Percentiles rank a stretch among this genome's conserved stretches.
Evolutionary conservation across 2,113 vertebrate genomes (phyloP).

Genomic region (Zosterops pallidus): DNA sequence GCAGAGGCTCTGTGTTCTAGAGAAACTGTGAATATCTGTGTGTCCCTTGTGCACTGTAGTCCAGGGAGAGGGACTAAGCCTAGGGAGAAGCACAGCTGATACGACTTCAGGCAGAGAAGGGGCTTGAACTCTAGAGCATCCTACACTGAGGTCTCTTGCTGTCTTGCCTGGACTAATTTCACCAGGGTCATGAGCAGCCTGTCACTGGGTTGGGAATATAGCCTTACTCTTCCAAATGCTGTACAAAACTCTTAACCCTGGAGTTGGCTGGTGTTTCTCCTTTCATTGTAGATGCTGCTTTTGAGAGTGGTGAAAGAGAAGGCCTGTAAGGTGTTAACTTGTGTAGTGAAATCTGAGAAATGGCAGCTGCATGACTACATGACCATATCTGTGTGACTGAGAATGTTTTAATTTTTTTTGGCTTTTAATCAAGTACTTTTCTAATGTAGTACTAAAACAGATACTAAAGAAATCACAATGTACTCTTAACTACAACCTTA

Average conservation of each 20-base stretch:
- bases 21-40: neutral
- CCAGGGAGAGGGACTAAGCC: neutral
- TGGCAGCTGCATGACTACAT: neutral
- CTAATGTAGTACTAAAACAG: neutral
- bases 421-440: conserved; percentile 1
- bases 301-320: neutral
- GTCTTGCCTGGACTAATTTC: neutral
- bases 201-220: neutral
- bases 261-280: neutral
- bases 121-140: neutral
- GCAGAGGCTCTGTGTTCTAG: neutral
- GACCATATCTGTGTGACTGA: neutral
- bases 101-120: neutral
- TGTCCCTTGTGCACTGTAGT: neutral
- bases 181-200: neutral
- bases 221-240: neutral
- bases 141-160: neutral
- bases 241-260: neutral
- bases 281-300: neutral
- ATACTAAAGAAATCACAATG: neutral
- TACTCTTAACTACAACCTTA: neutral
- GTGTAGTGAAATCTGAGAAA: neutral
- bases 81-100: neutral
- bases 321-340: neutral
- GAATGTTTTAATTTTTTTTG: neutral